phyloP scores from a whole-genome alignment of 2,888 invertebrate genomes.

The Eubasilissa splendida region DNA sequence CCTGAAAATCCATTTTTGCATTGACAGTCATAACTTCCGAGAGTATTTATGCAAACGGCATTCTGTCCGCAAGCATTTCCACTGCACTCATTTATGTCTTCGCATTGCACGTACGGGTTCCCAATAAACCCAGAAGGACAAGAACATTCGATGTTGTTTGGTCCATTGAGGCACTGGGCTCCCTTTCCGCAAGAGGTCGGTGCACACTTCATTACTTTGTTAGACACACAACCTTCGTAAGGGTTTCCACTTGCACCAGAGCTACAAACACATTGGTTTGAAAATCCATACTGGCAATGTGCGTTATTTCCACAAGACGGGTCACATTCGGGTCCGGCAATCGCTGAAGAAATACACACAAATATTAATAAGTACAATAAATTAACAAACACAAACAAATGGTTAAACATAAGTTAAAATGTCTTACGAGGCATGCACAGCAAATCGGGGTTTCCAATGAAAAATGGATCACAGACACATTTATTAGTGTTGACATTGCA shows the following conservation, averaged over 20 bases:
- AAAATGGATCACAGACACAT: constrained; percentile 90
- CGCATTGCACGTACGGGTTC: constrained; percentile 89
- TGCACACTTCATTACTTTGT: constrained; percentile 81
- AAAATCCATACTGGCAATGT: constrained; percentile 87
- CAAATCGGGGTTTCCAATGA: constrained; percentile 90
- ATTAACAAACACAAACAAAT: not conserved
- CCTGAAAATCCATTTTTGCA: constrained; percentile 89
- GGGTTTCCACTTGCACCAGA: constrained; percentile 90
- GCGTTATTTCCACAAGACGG: constrained; percentile 88
- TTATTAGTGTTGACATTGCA: constrained; percentile 86
- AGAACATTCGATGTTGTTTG: constrained; percentile 83
- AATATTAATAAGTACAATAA: not conserved
- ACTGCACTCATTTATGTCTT: constrained; percentile 87
- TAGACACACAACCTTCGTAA: constrained; percentile 83
- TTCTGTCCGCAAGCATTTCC: constrained; percentile 86
- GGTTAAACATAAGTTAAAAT: not conserved
- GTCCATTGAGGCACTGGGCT: constrained; percentile 85
- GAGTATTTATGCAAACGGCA: constrained; percentile 91
- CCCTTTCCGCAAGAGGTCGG: constrained; percentile 83
- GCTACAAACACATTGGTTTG: constrained; percentile 87
- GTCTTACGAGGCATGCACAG: constrained; percentile 93
- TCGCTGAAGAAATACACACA: constrained; percentile 72
- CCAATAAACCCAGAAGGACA: constrained; percentile 89
- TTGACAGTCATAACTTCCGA: constrained; percentile 91
- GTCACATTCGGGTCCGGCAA: constrained; percentile 83